A percentile compares a stretch with the other conserved stretches of the same genome.
These are phyloP conservation scores for Phaedon cochleariae DNA, from an alignment of 2,888 invertebrate species.

Conservation along the genomic window DNA sequence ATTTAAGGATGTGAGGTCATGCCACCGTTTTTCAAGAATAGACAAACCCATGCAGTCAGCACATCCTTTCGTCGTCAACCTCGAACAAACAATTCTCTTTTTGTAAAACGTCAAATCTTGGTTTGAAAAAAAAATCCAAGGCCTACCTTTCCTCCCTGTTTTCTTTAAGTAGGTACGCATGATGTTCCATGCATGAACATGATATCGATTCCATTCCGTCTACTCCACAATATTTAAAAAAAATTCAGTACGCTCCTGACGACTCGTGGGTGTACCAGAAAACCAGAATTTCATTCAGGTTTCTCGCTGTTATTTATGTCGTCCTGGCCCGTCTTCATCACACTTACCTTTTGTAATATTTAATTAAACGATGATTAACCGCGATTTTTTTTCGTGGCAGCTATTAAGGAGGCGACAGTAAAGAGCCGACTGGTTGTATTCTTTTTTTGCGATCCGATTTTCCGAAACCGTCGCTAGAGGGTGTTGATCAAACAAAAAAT, in stretches of 20 bases:
- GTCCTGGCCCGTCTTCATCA: conserved; percentile 47
- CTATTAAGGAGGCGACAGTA: conserved; percentile 32
- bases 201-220: no score
- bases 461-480: conserved; percentile 27
- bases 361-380: conserved; percentile 43
- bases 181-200: no score
- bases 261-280: conserved; percentile 53
- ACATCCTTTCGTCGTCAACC: no score
- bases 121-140: no score
- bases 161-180: no score
- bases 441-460: conserved; percentile 31
- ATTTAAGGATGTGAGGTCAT: no score
- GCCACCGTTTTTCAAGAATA: no score
- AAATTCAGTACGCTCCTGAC: conserved; percentile 32
- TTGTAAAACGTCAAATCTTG: no score
- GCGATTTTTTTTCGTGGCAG: conserved; percentile 29
- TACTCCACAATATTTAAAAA: no score
- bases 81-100: no score
- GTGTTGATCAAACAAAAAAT: conserved; percentile 22
- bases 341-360: conserved; percentile 40
- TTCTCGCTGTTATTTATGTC: conserved; percentile 54
- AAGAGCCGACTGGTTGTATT: conserved; percentile 2
- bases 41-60: no score
- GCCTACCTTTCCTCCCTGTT: no score
- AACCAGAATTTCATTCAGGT: conserved; percentile 56